phyloP scores from a whole-genome alignment of 2,888 invertebrate genomes.

The Cenopis cana region DNA sequence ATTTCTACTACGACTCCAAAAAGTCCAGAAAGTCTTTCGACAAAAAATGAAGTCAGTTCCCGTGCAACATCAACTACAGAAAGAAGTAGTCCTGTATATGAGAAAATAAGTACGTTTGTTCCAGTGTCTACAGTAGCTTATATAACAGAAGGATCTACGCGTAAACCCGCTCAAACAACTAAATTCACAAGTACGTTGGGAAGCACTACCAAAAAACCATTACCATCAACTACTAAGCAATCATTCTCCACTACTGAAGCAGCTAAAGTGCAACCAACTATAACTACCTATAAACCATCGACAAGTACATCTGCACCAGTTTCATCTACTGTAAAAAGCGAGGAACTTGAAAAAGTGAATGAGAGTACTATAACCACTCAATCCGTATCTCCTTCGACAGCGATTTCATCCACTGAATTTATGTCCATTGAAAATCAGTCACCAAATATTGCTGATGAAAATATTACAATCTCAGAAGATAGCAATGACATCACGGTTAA shows the following conservation, averaged over 20 bases:
- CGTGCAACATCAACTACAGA: slow-evolving; percentile 55
- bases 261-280: slow-evolving; percentile 36
- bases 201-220: slow-evolving; percentile 53
- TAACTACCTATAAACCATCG: slow-evolving; percentile 51
- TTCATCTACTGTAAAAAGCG: slow-evolving; percentile 52
- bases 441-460: slow-evolving; percentile 45
- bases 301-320: slow-evolving; percentile 49
- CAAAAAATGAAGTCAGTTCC: slow-evolving; percentile 49
- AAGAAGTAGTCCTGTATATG: slow-evolving; percentile 57
- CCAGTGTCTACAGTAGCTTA: slow-evolving; percentile 68
- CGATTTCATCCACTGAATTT: slow-evolving; percentile 68
- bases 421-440: slow-evolving; percentile 55
- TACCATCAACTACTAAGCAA: slow-evolving; percentile 49
- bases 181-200: slow-evolving; percentile 48
- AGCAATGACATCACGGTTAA: slow-evolving; percentile 52
- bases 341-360: slow-evolving; percentile 65
- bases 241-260: slow-evolving; percentile 44
- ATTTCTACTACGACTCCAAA: slow-evolving; percentile 50
- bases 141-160: slow-evolving; percentile 62
- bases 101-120: slow-evolving; percentile 69
- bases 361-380: slow-evolving; percentile 76
- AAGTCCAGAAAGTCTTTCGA: slow-evolving; percentile 47
- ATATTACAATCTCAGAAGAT: slow-evolving; percentile 46
- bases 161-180: slow-evolving; percentile 52
- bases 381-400: slow-evolving; percentile 75